Percentiles rank a stretch among this genome's conserved stretches.
phyloP scores from a whole-genome alignment of 2,888 invertebrate genomes.

The Dryadula phaetusa region DNA sequence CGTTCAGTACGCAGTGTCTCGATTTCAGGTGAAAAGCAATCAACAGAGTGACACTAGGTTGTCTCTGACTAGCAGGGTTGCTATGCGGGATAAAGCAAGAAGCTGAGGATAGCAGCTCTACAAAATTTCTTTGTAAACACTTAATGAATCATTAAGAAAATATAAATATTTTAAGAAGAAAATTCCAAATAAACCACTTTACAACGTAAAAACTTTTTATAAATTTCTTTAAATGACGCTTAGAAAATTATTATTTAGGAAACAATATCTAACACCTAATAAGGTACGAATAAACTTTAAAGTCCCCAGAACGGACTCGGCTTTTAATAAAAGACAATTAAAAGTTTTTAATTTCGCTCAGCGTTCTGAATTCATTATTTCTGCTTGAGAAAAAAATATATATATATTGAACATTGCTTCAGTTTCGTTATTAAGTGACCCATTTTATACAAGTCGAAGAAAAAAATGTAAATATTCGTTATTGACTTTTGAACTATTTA shows the following conservation, averaged over 20 bases:
- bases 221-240: neutral
- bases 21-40: too few species aligned
- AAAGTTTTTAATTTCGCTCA: constrained; percentile 49
- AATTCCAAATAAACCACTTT: neutral
- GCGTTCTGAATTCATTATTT: constrained; percentile 44
- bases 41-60: too few species aligned
- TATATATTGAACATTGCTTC: neutral
- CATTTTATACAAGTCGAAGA: neutral
- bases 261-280: constrained; percentile 26
- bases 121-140: too few species aligned
- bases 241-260: constrained; percentile 6
- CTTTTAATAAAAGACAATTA: constrained; percentile 49
- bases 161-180: too few species aligned
- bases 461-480: neutral
- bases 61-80: too few species aligned
- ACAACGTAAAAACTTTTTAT: neutral
- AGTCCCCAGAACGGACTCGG: constrained; percentile 16
- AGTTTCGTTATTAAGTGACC: constrained; percentile 17
- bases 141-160: too few species aligned
- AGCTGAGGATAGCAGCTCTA: too few species aligned
- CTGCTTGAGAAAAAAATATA: constrained; percentile 23
- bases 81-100: too few species aligned
- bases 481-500: too few species aligned
- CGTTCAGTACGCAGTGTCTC: too few species aligned
- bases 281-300: constrained; percentile 20